Percentiles rank a stretch among this genome's conserved stretches.
These are phyloP conservation scores for Bagarius yarrelli DNA, from an alignment of 2,113 vertebrate species.

Conservation along the genomic window DNA sequence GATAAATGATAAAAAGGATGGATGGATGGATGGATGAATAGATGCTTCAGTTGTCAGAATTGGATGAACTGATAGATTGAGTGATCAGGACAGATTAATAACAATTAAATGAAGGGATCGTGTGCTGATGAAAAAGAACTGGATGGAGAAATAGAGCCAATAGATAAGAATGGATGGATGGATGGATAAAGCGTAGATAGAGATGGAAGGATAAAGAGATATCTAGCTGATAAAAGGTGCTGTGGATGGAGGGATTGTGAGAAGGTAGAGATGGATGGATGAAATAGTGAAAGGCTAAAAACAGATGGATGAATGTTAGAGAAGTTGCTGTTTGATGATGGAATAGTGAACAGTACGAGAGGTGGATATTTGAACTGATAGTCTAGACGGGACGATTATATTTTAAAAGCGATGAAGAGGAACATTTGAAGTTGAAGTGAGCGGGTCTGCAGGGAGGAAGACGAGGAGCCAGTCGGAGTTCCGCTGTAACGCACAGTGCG, in stretches of 20 bases:
- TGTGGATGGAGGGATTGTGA: neutral
- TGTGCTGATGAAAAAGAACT: neutral
- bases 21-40: neutral
- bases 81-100: neutral
- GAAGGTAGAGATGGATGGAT: neutral
- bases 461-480: neutral
- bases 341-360: too few relatives aligned
- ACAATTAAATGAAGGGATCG: neutral
- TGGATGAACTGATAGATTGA: neutral
- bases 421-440: neutral
- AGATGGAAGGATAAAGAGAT: neutral
- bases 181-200: too few relatives aligned
- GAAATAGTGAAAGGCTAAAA: neutral
- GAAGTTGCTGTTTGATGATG: neutral
- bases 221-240: neutral
- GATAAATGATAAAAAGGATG: neutral
- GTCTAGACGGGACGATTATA: neutral
- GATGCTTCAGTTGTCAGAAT: too few relatives aligned
- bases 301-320: too few relatives aligned
- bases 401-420: neutral
- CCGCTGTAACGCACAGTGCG: neutral
- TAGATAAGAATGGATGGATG: neutral
- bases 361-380: neutral
- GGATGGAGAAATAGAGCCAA: neutral
- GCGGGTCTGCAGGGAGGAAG: neutral